phyloP scores from a whole-genome alignment of 2,888 invertebrate genomes.

The Polyommatus iphigenia region DNA sequence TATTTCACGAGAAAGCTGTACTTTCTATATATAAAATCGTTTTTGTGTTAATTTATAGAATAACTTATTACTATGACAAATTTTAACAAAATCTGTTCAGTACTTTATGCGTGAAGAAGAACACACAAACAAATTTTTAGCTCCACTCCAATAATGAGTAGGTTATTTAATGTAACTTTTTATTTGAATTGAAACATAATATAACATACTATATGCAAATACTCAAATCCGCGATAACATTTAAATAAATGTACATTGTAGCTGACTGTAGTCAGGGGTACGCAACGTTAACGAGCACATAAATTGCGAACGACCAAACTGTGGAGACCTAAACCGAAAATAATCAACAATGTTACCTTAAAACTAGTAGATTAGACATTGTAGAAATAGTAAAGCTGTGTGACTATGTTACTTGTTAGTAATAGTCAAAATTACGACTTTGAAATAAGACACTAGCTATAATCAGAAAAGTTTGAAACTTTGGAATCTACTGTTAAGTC shows the following conservation, averaged over 20 bases:
- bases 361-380: not conserved
- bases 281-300: not conserved
- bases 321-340: constrained; percentile 1
- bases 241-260: not conserved
- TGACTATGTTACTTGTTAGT: not conserved
- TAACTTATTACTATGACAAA: no score
- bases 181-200: not conserved
- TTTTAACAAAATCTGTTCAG: no score
- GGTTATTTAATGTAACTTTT: no score
- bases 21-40: no score
- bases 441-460: not conserved
- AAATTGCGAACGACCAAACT: not conserved
- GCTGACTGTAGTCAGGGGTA: not conserved
- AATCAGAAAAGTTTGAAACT: no score
- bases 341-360: not conserved
- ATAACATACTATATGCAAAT: not conserved
- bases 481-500: no score
- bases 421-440: not conserved
- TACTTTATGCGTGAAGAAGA: no score
- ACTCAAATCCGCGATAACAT: not conserved
- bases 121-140: no score
- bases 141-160: no score
- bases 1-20: no score
- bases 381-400: not conserved
- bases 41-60: no score